Conservation (phyloP, 2,113 vertebrate genomes). For the Chamaetylas fuelleborni region DNA sequence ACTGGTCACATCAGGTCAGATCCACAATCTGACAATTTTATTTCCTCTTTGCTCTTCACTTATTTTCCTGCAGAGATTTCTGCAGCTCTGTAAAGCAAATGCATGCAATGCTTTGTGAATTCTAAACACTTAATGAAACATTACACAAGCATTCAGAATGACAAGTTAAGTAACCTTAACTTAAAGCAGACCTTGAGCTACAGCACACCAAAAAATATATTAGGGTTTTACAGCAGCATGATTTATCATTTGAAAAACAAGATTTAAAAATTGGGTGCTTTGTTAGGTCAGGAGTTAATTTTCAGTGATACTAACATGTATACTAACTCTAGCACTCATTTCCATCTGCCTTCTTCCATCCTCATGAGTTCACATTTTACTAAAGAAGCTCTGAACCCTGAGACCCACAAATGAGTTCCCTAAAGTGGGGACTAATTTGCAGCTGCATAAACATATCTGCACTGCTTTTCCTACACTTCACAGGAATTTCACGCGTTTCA, state of each 20-base stretch:
- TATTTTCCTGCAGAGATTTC: not conserved
- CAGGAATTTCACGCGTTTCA: not conserved
- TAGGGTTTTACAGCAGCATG: not conserved
- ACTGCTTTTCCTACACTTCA: not conserved
- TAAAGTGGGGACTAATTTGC: not conserved
- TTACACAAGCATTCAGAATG: slow-evolving; percentile 26
- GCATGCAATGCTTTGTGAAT: not conserved
- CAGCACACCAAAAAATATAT: not conserved
- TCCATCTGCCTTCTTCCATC: not conserved
- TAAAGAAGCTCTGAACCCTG: not conserved
- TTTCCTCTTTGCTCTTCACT: not conserved
- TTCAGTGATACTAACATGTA: not conserved
- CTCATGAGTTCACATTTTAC: not conserved
- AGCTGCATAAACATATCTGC: not conserved
- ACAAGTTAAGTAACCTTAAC: slow-evolving; percentile 51
- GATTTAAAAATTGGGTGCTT: not conserved
- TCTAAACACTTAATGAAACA: slow-evolving; percentile 16
- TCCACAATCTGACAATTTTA: not conserved
- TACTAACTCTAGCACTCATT: not conserved
- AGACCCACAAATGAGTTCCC: not conserved
- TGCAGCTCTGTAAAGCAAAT: not conserved
- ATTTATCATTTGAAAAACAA: slow-evolving; percentile 18
- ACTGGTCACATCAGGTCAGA: not conserved
- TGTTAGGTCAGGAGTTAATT: not conserved
- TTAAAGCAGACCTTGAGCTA: slow-evolving; percentile 41